phyloP scores from a whole-genome alignment of 2,888 invertebrate species.

The Caenorhabditis sp. region DNA sequence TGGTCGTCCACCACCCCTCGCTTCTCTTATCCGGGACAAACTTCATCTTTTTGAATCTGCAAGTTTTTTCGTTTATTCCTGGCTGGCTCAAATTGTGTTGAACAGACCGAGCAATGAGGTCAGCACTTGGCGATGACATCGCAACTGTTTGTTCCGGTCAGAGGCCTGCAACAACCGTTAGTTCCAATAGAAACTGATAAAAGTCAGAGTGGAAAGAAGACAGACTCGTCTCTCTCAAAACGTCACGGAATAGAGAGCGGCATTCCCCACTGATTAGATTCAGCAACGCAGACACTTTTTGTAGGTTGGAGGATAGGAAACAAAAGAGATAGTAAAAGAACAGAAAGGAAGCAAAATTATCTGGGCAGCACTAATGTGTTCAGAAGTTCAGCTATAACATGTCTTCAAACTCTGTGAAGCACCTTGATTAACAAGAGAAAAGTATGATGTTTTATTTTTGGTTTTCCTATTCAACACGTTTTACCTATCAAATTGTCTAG shows the following conservation, averaged over 20 bases:
- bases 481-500: no score
- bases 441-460: no score
- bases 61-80: not conserved
- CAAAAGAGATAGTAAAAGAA: not conserved
- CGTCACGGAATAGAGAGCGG: not conserved
- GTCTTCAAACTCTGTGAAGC: no score
- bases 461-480: no score
- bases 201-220: no score
- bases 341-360: not conserved
- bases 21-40: constrained; percentile 22
- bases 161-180: not conserved
- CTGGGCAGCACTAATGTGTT: not conserved
- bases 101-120: not conserved
- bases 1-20: constrained; percentile 16
- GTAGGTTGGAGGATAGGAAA: not conserved
- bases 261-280: constrained; percentile 13
- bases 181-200: not conserved
- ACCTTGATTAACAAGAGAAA: no score
- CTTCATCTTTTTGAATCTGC: not conserved
- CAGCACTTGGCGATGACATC: not conserved
- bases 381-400: no score
- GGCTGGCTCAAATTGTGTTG: no score
- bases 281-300: constrained; percentile 17
- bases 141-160: not conserved
- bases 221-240: no score